These are phyloP conservation scores for Oxyteleia sp. DNA, from an alignment of 2,888 invertebrate genomes.

Conservation along the genomic window DNA sequence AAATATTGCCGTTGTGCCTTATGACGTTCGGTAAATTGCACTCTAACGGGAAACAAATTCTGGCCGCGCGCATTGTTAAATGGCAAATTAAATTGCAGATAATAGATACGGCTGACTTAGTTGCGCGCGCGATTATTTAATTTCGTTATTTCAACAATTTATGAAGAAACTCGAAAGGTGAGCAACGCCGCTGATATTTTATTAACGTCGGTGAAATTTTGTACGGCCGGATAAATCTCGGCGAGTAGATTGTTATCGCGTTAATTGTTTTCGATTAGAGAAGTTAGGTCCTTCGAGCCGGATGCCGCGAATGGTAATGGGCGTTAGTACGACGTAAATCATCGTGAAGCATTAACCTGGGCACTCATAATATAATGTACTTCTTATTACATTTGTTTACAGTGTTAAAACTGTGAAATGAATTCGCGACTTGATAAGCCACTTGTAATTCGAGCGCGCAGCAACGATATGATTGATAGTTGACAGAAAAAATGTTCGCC, in stretches of 20 bases:
- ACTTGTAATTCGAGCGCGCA: background rate
- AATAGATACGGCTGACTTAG: constrained; percentile 13
- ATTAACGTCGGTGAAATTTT: constrained; percentile 25
- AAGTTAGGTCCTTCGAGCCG: constrained; percentile 7
- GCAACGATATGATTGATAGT: background rate
- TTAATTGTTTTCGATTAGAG: constrained; percentile 9
- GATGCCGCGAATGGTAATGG: too few species aligned
- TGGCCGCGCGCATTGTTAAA: constrained; percentile 59
- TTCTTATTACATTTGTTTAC: constrained; percentile 10
- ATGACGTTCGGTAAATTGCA: constrained; percentile 30
- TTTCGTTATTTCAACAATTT: constrained; percentile 50
- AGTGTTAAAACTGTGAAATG: background rate
- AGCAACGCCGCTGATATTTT: constrained; percentile 31
- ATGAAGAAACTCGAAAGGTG: constrained; percentile 49
- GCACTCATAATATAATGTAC: background rate
- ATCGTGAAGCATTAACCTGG: too few species aligned
- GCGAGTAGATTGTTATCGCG: constrained; percentile 10
- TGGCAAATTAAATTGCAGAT: constrained; percentile 60
- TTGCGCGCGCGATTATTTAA: constrained; percentile 45
- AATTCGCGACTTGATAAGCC: background rate
- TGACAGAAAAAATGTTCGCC: constrained; percentile 13
- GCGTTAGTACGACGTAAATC: too few species aligned
- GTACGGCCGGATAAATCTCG: constrained; percentile 15
- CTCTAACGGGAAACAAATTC: constrained; percentile 56
- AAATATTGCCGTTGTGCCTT: constrained; percentile 38